phyloP scores from a whole-genome alignment of 1,140 invertebrate genomes.

The Pararge aegeria region DNA sequence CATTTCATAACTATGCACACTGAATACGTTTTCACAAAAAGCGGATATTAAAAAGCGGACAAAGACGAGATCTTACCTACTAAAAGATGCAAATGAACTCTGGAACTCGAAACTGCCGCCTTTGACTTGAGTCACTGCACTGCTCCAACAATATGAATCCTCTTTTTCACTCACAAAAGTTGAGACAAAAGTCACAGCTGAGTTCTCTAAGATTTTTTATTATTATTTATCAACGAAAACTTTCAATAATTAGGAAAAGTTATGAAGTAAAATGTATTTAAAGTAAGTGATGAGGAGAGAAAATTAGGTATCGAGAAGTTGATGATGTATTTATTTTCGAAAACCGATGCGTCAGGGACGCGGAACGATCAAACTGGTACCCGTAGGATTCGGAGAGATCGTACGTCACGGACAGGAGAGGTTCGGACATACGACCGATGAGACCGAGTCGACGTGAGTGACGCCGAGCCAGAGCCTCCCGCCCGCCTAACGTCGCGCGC shows the following conservation, averaged over 20 bases:
- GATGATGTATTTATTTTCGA: slow-evolving; percentile 30
- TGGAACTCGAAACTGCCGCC: slow-evolving; percentile 42
- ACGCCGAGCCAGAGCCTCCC: slow-evolving; percentile 62
- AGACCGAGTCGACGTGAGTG: slow-evolving; percentile 73
- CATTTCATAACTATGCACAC: neutral
- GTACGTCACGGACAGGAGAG: slow-evolving; percentile 71
- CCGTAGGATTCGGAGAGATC: slow-evolving; percentile 67
- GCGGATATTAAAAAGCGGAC: slow-evolving; percentile 32
- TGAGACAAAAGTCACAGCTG: slow-evolving; percentile 22
- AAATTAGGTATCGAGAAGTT: slow-evolving; percentile 1
- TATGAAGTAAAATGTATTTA: slow-evolving; percentile 13
- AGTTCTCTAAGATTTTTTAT: slow-evolving; percentile 14
- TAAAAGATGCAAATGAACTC: slow-evolving; percentile 63
- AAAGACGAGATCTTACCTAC: slow-evolving; percentile 58
- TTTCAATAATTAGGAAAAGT: slow-evolving; percentile 21
- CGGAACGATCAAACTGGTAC: slow-evolving; percentile 58
- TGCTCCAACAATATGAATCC: slow-evolving; percentile 61
- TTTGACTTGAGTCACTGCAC: slow-evolving; percentile 50
- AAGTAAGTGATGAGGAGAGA: neutral
- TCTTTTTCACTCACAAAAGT: slow-evolving; percentile 51
- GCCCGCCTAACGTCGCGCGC: slow-evolving; percentile 65
- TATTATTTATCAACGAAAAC: slow-evolving; percentile 14
- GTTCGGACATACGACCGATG: slow-evolving; percentile 70
- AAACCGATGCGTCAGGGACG: slow-evolving; percentile 44
- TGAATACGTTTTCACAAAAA: slow-evolving; percentile 25